Conservation (phyloP, 2,888 invertebrate species). For the Bellardia bayeri region DNA sequence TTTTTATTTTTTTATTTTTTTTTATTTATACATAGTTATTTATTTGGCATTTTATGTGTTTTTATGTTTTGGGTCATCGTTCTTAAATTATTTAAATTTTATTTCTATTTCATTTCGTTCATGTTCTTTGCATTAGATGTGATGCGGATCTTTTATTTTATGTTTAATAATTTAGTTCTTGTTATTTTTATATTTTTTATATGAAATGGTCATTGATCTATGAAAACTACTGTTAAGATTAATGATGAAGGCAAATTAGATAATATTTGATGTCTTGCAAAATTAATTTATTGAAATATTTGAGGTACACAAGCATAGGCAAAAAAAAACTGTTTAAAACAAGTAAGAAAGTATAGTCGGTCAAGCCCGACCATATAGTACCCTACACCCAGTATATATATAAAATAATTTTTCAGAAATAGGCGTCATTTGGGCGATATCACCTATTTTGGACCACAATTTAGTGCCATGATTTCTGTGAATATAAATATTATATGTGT, state of each 20-base stretch:
- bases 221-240: constrained; percentile 33
- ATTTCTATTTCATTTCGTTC: constrained; percentile 17
- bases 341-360: too few relatives aligned
- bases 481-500: too few relatives aligned
- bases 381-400: too few relatives aligned
- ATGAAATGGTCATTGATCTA: constrained; percentile 41
- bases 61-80: constrained; percentile 48
- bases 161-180: constrained; percentile 4
- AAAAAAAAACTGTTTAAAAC: not conserved
- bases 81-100: constrained; percentile 49
- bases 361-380: too few relatives aligned
- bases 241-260: constrained; percentile 18
- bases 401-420: too few relatives aligned
- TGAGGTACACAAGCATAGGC: not conserved
- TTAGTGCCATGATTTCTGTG: too few relatives aligned
- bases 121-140: not conserved
- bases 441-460: too few relatives aligned
- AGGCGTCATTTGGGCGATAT: too few relatives aligned
- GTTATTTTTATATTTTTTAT: not conserved
- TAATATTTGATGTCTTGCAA: not conserved
- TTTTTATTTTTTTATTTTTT: constrained; percentile 12
- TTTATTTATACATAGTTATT: constrained; percentile 2
- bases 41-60: constrained; percentile 9
- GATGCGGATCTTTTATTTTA: not conserved
- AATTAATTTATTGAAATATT: constrained; percentile 23